phyloP scores from a whole-genome alignment of 2,888 invertebrate genomes.

The Polietes domitor region DNA sequence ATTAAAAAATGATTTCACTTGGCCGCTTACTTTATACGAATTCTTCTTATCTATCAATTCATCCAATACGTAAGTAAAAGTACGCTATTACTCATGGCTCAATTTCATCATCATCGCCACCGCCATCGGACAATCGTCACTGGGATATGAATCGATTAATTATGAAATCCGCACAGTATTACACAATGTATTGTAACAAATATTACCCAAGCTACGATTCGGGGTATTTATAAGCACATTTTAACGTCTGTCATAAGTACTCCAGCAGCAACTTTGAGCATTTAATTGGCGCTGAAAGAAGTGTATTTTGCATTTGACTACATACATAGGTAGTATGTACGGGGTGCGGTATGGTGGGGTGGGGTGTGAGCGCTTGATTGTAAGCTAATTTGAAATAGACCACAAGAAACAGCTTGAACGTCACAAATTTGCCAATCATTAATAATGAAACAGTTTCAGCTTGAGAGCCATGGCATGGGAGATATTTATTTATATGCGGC shows the following conservation, averaged over 20 bases:
- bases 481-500: not conserved
- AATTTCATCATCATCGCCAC: not conserved
- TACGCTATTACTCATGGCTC: not conserved
- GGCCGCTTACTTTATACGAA: too few species aligned
- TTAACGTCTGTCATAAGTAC: not conserved
- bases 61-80: too few species aligned
- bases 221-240: not conserved
- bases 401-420: constrained; percentile 31
- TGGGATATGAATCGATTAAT: constrained; percentile 3
- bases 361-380: not conserved
- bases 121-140: not conserved
- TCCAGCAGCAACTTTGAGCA: too few species aligned
- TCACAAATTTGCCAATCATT: constrained; percentile 39
- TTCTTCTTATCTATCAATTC: too few species aligned
- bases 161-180: constrained; percentile 15
- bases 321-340: not conserved
- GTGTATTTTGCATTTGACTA: not conserved
- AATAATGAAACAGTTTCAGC: not conserved
- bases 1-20: too few species aligned
- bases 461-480: not conserved
- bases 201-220: not conserved
- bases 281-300: not conserved
- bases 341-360: too few species aligned
- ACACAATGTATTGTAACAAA: not conserved
- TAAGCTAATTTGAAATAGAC: constrained; percentile 36